phyloP scores from a whole-genome alignment of 2,113 vertebrate genomes.

The Ptychochromis oligacanthus region DNA sequence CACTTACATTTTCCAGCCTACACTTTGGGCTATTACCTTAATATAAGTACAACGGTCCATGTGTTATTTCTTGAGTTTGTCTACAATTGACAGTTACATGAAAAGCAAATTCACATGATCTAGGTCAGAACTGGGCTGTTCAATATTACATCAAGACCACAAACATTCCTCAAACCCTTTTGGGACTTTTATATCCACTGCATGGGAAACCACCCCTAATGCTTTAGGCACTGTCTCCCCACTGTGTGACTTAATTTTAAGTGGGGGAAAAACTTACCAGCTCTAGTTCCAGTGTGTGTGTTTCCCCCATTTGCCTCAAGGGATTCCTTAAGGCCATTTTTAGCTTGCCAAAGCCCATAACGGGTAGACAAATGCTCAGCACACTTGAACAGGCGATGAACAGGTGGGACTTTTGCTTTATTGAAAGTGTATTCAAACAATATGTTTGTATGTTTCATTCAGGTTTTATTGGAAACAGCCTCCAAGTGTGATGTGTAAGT shows the following conservation, averaged over 20 bases:
- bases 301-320: background rate
- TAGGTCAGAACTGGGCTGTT: background rate
- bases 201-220: background rate
- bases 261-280: background rate
- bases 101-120: background rate
- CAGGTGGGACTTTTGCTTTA: background rate
- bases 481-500: no score
- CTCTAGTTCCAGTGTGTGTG: background rate
- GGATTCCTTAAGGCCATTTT: background rate
- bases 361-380: background rate
- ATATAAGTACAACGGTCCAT: background rate
- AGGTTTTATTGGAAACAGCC: no score
- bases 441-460: background rate
- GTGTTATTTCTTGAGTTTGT: background rate
- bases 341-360: accelerated
- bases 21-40: background rate
- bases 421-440: background rate
- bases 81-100: accelerated
- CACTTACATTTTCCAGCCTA: background rate
- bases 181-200: background rate
- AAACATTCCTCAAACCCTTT: accelerated
- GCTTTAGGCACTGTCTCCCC: background rate
- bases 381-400: background rate
- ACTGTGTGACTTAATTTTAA: no score
- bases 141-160: accelerated